phyloP scores from a whole-genome alignment of 2,888 invertebrate genomes.

The Ellobium chinense region DNA sequence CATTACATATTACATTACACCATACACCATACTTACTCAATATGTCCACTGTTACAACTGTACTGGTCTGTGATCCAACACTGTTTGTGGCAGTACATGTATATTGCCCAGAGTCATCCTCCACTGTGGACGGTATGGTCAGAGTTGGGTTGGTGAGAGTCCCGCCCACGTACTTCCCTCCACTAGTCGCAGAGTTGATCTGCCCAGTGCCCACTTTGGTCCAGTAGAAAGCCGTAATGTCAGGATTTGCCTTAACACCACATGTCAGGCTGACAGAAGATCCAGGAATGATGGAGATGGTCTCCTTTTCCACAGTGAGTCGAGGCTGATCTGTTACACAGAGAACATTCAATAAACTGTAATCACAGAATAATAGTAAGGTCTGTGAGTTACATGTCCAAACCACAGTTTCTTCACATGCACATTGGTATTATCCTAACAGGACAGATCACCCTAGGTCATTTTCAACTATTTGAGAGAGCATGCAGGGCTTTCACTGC shows the following conservation, averaged over 20 bases:
- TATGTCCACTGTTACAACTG: too few relatives aligned
- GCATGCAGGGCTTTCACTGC: too few relatives aligned
- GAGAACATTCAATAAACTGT: too few relatives aligned
- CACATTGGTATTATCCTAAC: too few relatives aligned
- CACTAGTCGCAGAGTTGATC: neutral
- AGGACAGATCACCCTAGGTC: too few relatives aligned
- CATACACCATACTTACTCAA: neutral
- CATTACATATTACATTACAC: neutral
- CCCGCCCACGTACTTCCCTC: neutral
- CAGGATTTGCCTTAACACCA: neutral
- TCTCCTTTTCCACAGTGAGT: neutral
- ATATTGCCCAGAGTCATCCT: constrained; percentile 17
- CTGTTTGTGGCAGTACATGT: neutral
- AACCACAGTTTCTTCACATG: too few relatives aligned
- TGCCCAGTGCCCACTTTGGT: constrained; percentile 15
- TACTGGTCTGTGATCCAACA: neutral
- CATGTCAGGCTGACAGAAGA: neutral
- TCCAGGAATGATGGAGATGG: neutral
- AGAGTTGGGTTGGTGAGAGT: neutral
- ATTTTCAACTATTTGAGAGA: too few relatives aligned
- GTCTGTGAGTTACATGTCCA: too few relatives aligned
- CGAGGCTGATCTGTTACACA: neutral
- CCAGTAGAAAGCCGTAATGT: neutral
- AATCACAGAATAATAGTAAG: too few relatives aligned
- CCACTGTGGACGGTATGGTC: neutral